phyloP scores from a whole-genome alignment of 2,888 invertebrate species.

The Diaprepes abbreviatus region DNA sequence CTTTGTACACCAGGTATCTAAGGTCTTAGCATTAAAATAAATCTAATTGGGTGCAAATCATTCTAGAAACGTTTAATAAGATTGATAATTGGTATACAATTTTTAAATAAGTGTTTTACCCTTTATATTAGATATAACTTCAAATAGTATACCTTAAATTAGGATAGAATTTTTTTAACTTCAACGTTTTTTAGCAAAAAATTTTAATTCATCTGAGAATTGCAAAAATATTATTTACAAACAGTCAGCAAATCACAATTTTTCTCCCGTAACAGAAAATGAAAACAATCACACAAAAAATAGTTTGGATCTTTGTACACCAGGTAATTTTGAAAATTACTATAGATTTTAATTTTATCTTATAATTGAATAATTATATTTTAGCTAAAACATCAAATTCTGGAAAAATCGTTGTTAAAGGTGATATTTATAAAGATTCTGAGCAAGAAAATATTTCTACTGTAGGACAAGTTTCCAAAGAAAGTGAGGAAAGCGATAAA shows the following conservation, averaged over 20 bases:
- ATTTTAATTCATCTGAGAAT: background rate
- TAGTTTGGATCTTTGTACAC: background rate
- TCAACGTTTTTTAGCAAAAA: conserved; percentile 4
- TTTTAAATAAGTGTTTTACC: no score
- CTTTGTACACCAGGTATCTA: conserved; percentile 27
- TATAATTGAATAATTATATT: background rate
- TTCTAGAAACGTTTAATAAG: no score
- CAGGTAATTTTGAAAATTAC: conserved; percentile 1
- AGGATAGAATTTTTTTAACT: no score
- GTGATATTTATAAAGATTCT: conserved; percentile 9
- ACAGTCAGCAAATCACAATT: background rate
- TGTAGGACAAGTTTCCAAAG: background rate
- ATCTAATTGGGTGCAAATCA: no score
- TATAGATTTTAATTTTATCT: background rate
- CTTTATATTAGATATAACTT: no score
- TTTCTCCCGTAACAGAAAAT: background rate
- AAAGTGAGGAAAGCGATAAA: background rate
- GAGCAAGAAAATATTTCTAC: background rate
- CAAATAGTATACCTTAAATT: no score
- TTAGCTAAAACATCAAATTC: conserved; percentile 7
- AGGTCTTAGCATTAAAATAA: no score
- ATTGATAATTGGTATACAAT: no score
- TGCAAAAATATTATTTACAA: background rate
- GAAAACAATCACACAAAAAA: background rate
- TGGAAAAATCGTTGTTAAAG: background rate